Base-by-base conservation (phyloP, 2,888 invertebrate genomes). In the Apeira syringaria region DNA sequence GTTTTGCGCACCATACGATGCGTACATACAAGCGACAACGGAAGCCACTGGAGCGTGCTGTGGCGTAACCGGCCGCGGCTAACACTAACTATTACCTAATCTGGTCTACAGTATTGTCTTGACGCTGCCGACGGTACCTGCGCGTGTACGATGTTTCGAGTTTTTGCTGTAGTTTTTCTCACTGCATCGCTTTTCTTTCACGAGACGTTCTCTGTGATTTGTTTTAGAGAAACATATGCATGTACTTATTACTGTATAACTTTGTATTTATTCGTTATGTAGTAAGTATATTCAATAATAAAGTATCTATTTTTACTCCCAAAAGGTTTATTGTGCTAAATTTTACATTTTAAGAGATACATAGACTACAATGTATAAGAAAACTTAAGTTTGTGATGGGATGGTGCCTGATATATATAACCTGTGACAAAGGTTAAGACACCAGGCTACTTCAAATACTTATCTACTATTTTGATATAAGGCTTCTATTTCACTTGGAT, bases 41-140 rank as follows among this genome's bases (percentile, higher is more conserved):
- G 74, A 77, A 75, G 75, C 66, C 69, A 62, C 25, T 61, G 53
- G 55, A 62, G 68, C 74, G 69, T 66, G 62, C 47, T 47, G 54
- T 75, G 71, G 61, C 68, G 66, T 60, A 74, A 77, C 53, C 45
- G 56, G 50, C 27, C 47, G 57, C 56, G 54, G 56, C 56, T 2
- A 1, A 6, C 7, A 20, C 6, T 20, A 1, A 20, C 20, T 20
- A 7, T 7, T 20, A 20, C 7, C 7, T 20, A 5, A 20, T 7
- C 20, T 20, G 20, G 5, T 5, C 1, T 2, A 7, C 20, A 7
- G 20, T 7, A 73, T 76, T 77, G 74, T 76, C 61, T 71, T 65
- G 20, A 2, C 20, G 20, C 20, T 20, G 67, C 66, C 47, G 74
- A 69, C 73, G 54, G 61, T 75, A 72, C 72, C 42, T 40, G 25